Evolutionary conservation across 2,888 invertebrate genomes (phyloP).

Genomic region (Lissocephala sabroskyi): DNA sequence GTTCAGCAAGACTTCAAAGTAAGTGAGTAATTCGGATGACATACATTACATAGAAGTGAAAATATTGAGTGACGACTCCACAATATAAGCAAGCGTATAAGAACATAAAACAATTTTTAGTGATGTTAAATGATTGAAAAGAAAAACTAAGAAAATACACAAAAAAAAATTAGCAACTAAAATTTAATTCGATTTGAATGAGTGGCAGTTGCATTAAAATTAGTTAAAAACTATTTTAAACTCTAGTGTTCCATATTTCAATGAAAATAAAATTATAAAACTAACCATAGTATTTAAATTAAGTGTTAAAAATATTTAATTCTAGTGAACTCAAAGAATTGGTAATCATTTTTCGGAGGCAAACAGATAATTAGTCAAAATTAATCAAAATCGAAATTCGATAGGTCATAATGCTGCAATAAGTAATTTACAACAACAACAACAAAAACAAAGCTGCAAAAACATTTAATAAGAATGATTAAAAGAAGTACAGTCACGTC

Average conservation of each 20-base stretch:
- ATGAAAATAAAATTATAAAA: slow-evolving; percentile 32
- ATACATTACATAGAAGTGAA: slow-evolving; percentile 18
- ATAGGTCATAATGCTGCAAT: slow-evolving; percentile 45
- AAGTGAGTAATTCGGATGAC: slow-evolving; percentile 22
- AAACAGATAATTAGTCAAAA: slow-evolving; percentile 40
- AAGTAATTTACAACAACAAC: no score
- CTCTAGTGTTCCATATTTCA: slow-evolving; percentile 68
- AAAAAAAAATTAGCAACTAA: slow-evolving; percentile 37
- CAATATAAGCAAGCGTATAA: slow-evolving; percentile 32
- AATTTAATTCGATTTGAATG: slow-evolving; percentile 34
- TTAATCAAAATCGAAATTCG: slow-evolving; percentile 46
- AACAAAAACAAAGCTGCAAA: slow-evolving; percentile 26
- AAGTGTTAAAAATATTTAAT: slow-evolving; percentile 44
- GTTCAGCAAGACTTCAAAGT: slow-evolving; percentile 59
- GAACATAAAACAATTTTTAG: slow-evolving; percentile 32
- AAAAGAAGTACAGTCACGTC: slow-evolving; percentile 69
- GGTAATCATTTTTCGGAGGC: background rate
- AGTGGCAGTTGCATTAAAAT: slow-evolving; percentile 53
- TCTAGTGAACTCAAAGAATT: slow-evolving; percentile 19
- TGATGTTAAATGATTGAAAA: slow-evolving; percentile 46
- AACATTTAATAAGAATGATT: slow-evolving; percentile 16
- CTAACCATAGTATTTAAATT: slow-evolving; percentile 17
- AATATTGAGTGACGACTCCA: slow-evolving; percentile 39
- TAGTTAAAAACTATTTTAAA: slow-evolving; percentile 63
- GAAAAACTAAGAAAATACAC: slow-evolving; percentile 19